These are phyloP conservation scores for Trachelipus rathkii DNA, from an alignment of 1,140 invertebrate species.

Conservation along the genomic window DNA sequence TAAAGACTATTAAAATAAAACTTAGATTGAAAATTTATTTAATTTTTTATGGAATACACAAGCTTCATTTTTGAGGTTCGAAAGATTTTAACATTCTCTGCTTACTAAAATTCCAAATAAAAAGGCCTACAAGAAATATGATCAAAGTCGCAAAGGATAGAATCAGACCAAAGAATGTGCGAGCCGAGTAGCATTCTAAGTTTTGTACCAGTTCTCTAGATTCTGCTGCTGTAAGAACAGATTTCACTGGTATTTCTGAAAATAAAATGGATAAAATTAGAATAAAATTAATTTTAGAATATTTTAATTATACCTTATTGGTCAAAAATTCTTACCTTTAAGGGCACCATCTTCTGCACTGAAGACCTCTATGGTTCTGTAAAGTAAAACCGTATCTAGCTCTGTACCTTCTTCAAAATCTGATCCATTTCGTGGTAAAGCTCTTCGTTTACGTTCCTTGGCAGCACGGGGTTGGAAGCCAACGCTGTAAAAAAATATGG, in stretches of 20 bases:
- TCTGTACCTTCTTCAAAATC: conserved; percentile 25
- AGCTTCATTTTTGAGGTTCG: no score
- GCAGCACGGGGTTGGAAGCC: conserved; percentile 30
- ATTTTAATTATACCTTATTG: background rate
- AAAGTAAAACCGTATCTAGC: conserved; percentile 3
- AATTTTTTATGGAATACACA: no score
- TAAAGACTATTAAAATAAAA: no score
- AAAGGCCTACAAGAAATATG: background rate
- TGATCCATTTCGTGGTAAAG: conserved; percentile 8
- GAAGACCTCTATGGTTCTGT: conserved; percentile 18
- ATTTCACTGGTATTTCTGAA: conserved; percentile 1
- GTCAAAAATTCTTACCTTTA: background rate
- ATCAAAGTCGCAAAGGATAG: background rate
- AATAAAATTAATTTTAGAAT: background rate
- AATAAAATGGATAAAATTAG: no score
- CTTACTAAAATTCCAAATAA: background rate
- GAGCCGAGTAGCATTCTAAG: background rate
- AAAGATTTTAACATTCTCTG: background rate
- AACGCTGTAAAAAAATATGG: conserved; percentile 27
- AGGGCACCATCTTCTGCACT: conserved; percentile 6
- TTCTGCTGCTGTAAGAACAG: background rate
- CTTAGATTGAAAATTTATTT: no score
- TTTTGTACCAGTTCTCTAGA: background rate
- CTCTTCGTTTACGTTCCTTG: conserved; percentile 24
- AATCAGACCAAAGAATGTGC: background rate